These are phyloP conservation scores for Cydia amplana DNA, from an alignment of 1,140 invertebrate species.

Conservation along the genomic window DNA sequence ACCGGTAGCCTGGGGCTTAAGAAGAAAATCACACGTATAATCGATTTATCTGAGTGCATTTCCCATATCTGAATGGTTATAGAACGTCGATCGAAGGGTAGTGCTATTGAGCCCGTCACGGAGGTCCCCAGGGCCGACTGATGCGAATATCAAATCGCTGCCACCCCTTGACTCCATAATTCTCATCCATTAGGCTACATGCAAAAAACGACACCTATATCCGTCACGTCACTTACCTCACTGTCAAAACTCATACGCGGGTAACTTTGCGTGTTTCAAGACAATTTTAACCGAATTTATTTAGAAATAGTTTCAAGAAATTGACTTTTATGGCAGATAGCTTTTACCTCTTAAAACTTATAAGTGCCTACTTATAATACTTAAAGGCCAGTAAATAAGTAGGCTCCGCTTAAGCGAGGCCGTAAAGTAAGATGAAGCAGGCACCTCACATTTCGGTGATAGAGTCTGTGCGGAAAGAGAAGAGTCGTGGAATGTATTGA, in stretches of 20 bases:
- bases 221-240: slow-evolving; percentile 50
- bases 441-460: no score
- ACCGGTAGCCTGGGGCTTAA: background rate
- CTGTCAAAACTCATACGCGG: slow-evolving; percentile 30
- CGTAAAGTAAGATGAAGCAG: no score
- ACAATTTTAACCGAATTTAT: background rate
- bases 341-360: no score
- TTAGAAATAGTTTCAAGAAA: background rate
- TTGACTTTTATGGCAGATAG: no score
- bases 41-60: slow-evolving; percentile 50
- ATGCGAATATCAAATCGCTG: slow-evolving; percentile 74
- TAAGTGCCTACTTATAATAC: no score
- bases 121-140: slow-evolving; percentile 64
- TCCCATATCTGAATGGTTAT: slow-evolving; percentile 57
- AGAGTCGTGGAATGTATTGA: no score
- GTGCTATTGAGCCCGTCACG: slow-evolving; percentile 63
- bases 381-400: no score
- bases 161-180: slow-evolving; percentile 69
- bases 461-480: no score
- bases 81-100: slow-evolving; percentile 53
- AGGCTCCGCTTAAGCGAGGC: no score
- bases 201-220: slow-evolving; percentile 61
- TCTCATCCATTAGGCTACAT: slow-evolving; percentile 65
- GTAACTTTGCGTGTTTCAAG: slow-evolving; percentile 36
- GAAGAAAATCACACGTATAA: slow-evolving; percentile 32